Conservation (phyloP, 2,888 invertebrate genomes). For the Chorisops tibialis region DNA sequence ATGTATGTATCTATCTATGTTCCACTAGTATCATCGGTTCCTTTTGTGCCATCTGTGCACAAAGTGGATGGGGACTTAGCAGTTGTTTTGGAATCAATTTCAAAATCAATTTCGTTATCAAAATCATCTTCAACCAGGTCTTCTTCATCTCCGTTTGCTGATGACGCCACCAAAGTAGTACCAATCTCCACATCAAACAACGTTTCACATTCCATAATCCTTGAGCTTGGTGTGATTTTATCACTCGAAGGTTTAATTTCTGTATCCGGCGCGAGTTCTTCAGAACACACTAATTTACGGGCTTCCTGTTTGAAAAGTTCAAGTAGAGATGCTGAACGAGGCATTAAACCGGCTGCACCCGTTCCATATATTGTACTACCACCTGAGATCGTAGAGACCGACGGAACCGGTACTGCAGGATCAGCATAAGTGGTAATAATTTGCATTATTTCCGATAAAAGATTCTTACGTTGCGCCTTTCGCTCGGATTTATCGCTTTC, state of each 20-base stretch:
- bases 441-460: slow-evolving; percentile 56
- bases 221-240: slow-evolving; percentile 36
- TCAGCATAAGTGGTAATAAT: slow-evolving; percentile 44
- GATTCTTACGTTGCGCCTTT: slow-evolving; percentile 55
- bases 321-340: slow-evolving; percentile 44
- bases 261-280: slow-evolving; percentile 37
- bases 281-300: slow-evolving; percentile 35
- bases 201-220: slow-evolving; percentile 36
- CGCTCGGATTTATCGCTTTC: slow-evolving; percentile 53
- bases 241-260: slow-evolving; percentile 38
- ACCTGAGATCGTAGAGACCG: slow-evolving; percentile 41
- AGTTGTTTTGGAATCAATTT: no score
- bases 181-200: slow-evolving; percentile 41
- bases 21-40: no score
- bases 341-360: slow-evolving; percentile 66
- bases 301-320: slow-evolving; percentile 44
- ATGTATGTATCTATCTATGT: no score
- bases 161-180: background rate
- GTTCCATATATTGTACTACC: slow-evolving; percentile 54
- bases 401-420: slow-evolving; percentile 43
- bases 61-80: no score
- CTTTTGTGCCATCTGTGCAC: no score
- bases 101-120: no score
- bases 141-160: no score
- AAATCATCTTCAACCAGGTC: no score